A percentile compares a stretch with the other conserved stretches of the same genome.
phyloP scores from a whole-genome alignment of 2,888 invertebrate genomes.

The Cheilosia variabilis region DNA sequence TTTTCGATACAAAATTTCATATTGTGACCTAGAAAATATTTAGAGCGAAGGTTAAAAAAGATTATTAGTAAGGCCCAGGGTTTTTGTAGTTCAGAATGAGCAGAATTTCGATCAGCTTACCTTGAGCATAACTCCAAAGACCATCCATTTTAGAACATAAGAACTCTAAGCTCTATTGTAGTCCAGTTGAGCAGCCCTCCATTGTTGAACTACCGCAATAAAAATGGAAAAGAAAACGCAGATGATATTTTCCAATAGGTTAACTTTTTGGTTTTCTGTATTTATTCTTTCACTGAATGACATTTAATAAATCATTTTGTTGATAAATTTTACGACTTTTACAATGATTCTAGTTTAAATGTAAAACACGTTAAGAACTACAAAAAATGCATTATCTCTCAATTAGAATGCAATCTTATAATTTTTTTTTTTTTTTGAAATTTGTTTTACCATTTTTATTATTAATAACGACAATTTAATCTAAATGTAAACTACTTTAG shows the following conservation, averaged over 20 bases:
- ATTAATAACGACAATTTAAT: slow-evolving; percentile 57
- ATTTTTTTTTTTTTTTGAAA: slow-evolving; percentile 11
- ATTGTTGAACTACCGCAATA: background rate
- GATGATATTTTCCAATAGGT: background rate
- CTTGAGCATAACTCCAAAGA: no score
- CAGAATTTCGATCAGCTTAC: no score
- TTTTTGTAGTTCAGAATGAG: no score
- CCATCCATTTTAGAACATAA: no score
- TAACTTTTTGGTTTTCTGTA: slow-evolving; percentile 47
- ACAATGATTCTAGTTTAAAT: slow-evolving; percentile 70
- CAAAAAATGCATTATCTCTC: slow-evolving; percentile 61
- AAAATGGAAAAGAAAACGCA: slow-evolving; percentile 2
- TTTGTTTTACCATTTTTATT: slow-evolving; percentile 16
- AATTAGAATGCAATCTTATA: slow-evolving; percentile 56
- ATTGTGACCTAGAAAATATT: no score
- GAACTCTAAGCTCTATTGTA: no score
- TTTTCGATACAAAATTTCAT: no score
- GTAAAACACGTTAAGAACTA: slow-evolving; percentile 74
- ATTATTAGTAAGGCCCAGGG: no score
- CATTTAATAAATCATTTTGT: slow-evolving; percentile 73
- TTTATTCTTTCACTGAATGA: slow-evolving; percentile 71
- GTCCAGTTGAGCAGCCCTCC: no score
- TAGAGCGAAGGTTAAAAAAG: no score
- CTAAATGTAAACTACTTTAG: slow-evolving; percentile 67
- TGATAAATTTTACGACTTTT: slow-evolving; percentile 66